Percentiles rank a stretch among this genome's conserved stretches.
Evolutionary conservation across 2,888 invertebrate genomes (phyloP).

Genomic region (Odontothrips loti): DNA sequence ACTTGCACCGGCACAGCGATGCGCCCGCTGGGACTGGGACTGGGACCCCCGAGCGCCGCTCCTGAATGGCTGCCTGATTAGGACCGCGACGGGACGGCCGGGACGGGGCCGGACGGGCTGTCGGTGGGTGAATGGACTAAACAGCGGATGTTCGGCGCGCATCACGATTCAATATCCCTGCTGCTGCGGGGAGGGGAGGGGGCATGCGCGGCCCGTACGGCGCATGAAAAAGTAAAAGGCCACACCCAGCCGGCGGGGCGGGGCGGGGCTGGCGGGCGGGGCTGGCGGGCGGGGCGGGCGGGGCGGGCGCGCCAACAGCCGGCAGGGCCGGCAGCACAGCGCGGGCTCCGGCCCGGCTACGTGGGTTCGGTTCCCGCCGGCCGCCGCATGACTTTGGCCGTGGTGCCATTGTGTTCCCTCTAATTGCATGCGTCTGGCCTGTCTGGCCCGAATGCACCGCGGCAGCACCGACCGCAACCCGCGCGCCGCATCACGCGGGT

Average conservation of each 20-base stretch:
- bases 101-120: too few relatives aligned
- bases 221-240: constrained; percentile 22
- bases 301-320: too few relatives aligned
- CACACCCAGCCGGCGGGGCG: constrained; percentile 14
- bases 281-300: neutral
- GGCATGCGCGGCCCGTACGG: neutral
- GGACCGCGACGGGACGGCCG: too few relatives aligned
- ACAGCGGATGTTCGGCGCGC: neutral
- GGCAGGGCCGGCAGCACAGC: too few relatives aligned
- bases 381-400: constrained; percentile 16
- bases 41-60: too few relatives aligned
- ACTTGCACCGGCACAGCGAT: too few relatives aligned
- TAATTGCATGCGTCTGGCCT: neutral
- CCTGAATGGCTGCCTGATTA: neutral
- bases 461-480: too few relatives aligned
- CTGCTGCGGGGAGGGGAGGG: neutral
- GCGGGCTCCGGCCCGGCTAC: neutral
- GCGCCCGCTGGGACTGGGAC: too few relatives aligned
- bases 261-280: neutral
- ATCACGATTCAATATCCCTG: constrained; percentile 21
- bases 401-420: neutral
- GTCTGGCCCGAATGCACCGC: too few relatives aligned
- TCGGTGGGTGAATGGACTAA: neutral
- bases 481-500: too few relatives aligned
- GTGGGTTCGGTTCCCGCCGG: neutral